Base-by-base conservation (phyloP, 2,113 vertebrate genomes). In the Corynorhinus townsendii region DNA sequence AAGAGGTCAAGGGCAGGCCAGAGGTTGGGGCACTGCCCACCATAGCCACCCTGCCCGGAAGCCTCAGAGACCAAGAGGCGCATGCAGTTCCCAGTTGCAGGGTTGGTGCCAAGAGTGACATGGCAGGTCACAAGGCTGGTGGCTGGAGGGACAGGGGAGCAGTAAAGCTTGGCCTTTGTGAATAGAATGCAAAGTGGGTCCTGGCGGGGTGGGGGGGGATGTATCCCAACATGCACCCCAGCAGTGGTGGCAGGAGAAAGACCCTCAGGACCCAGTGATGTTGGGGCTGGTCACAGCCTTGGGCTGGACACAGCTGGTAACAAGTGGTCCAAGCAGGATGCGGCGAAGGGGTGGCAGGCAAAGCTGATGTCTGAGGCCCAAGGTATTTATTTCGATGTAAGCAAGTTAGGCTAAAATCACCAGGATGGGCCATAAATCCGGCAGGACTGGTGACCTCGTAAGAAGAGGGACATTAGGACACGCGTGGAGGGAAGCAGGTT, bases 131-230 rank as follows among this genome's bases (percentile, higher is more conserved):
- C 0, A 1, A 20, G 38, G 71, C 16, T 40, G 38, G 26, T 24
- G n/a, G 45, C 3, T 7, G 33, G 10, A 22, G 24, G 15, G 43
- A 7, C 7, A 33, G 43, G 72, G 26, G 66, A 33, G 9, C 22
- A 7, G 68, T 6, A 9, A 47, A 24, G 45, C 45, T 30, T 45
- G 11, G 38, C 26, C 28, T 68, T 56, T 33, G 19, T 66, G 56
- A 38, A 6, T 16, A 28, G 68, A 91, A 6, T 0, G 15, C 28
- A 19, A 30, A 52, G 20, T 1, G 19, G 15, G 15, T 28, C n/a
- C n/a, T 33, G 12, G 0, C n/a, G 0, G 17, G 33, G 5, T 5
- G 40, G 9, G 7, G 5, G 0, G 11, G 12, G 35, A 3, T 0
- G 0, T 4, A 2, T 11, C 26, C 35, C 35, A n/a, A 28, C 62